Evolutionary conservation across 2,797 vertebrate species (phyloP), one percentile per base, ranked within the genome.

Genomic region (Sebastes hopkinsi): DNA sequence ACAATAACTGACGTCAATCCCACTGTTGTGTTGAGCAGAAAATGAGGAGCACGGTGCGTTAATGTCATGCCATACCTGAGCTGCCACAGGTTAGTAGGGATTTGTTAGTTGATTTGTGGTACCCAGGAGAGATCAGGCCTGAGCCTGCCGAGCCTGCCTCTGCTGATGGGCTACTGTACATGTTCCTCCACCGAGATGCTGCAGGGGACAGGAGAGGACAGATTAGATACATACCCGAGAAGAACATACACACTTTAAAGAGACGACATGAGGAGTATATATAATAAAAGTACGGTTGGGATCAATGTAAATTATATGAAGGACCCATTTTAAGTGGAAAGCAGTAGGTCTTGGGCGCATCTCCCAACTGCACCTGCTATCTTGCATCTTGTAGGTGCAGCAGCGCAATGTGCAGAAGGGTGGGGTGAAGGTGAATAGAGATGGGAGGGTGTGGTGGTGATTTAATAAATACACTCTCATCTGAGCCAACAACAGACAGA

Each of bases 81-180:
- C 92, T 97, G 97, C 97, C 97, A 97, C 97, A 97, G 93, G 97
- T 98, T 98, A 98, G 97, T 98, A 99, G 96, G 93, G 97, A 94
- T 98, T 98, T 98, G 97, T 98, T 98, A 99, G 97, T 97, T 90
- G 97, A 97, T 98, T 98, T 98, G 96, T 97, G 96, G 95, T 97
- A 97, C 97, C 97, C 97, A 84, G 98, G 97, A 94, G 97, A 97
- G 91, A 96, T 96, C 95, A 96, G 94, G 91, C 96, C 96, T 83
- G 96, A 96, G 94, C 96, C 95, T 91, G 95, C 94, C 65, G 92
- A 95, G 94, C 95, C 93, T 89, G 95, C 85, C 82, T 97, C 97
- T 81, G 94, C 88, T 75, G 97, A 96, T 8, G 97, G 96, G 82
- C 97, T 97, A 95, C 97, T 97, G 96, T 98, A 98, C 94, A 98